These are phyloP conservation scores for Chromoteleia sp. DNA, from an alignment of 2,888 invertebrate species.

Conservation along the genomic window DNA sequence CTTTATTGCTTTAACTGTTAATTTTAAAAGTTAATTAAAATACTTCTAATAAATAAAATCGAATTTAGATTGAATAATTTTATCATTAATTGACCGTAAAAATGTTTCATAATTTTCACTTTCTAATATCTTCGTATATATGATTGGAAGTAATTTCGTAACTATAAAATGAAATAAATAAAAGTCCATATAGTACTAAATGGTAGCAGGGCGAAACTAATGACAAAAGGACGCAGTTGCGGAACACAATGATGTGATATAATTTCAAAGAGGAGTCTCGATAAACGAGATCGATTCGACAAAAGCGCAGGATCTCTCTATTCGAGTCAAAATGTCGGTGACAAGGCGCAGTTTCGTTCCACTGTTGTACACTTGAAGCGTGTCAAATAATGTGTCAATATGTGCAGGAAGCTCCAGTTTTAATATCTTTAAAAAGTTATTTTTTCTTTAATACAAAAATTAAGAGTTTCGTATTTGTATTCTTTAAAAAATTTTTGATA, in stretches of 20 bases:
- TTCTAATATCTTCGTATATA: too few relatives aligned
- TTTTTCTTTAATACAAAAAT: not conserved
- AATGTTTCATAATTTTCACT: too few relatives aligned
- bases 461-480: not conserved
- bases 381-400: slow-evolving; percentile 49
- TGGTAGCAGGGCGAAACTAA: slow-evolving; percentile 33
- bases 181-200: slow-evolving; percentile 61
- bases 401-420: slow-evolving; percentile 29
- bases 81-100: too few relatives aligned
- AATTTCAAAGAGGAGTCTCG: slow-evolving; percentile 64
- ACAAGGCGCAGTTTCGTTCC: slow-evolving; percentile 53
- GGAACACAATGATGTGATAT: slow-evolving; percentile 62
- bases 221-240: slow-evolving; percentile 56
- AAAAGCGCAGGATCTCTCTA: slow-evolving; percentile 62
- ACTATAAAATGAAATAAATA: slow-evolving; percentile 35
- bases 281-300: slow-evolving; percentile 67
- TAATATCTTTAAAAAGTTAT: slow-evolving; percentile 35
- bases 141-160: too few relatives aligned
- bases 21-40: too few relatives aligned
- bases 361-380: slow-evolving; percentile 64
- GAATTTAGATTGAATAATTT: too few relatives aligned
- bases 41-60: too few relatives aligned
- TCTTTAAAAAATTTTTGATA: too few relatives aligned
- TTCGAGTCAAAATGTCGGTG: slow-evolving; percentile 57
- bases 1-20: too few relatives aligned